Conservation (phyloP, 2,888 invertebrate species). For the Leuctra nigra region DNA sequence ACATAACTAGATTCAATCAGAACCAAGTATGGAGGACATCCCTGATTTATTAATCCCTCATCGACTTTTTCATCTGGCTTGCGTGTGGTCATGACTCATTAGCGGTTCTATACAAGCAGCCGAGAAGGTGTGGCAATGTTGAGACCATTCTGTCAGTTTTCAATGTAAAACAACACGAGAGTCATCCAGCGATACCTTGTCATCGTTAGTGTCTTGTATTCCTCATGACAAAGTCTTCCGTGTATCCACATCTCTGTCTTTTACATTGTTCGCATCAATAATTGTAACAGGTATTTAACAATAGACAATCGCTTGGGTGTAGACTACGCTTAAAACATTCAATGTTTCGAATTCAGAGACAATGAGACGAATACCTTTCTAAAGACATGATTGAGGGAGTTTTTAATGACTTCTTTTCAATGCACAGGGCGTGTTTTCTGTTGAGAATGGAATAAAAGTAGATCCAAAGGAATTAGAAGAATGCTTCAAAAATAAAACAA, state of each 20-base stretch:
- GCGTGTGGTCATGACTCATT: constrained; percentile 4
- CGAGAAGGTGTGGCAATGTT: constrained; percentile 7
- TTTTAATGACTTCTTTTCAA: neutral
- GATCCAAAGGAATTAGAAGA: no score
- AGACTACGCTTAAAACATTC: neutral
- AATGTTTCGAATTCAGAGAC: neutral
- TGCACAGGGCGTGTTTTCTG: no score
- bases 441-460: no score
- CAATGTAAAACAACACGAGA: no score
- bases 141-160: neutral
- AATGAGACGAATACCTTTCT: neutral
- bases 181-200: no score
- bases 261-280: no score
- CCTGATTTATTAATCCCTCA: constrained; percentile 1
- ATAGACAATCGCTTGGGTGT: constrained; percentile 2
- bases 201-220: no score
- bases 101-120: neutral
- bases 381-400: no score
- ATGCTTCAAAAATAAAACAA: no score
- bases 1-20: neutral
- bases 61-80: neutral
- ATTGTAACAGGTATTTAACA: no score
- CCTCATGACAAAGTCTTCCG: no score
- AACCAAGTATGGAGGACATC: neutral
- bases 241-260: no score